Base-by-base conservation (phyloP, 2,797 vertebrate genomes). In the Acrossocheilus fasciatus region DNA sequence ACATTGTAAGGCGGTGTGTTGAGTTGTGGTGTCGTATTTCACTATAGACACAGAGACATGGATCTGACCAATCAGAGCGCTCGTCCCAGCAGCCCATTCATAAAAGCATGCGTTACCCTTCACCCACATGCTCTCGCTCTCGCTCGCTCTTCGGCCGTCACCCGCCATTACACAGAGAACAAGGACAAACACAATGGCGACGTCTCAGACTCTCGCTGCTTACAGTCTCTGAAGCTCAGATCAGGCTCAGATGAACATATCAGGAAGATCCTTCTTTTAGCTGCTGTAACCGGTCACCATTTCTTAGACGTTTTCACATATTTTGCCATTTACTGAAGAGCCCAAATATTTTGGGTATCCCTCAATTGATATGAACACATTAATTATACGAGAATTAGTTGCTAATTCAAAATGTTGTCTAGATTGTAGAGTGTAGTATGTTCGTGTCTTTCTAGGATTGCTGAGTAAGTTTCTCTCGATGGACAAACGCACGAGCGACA, bases 91-190 rank as follows among this genome's bases (percentile, higher is more conserved):
- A 79, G 77, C 73, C 72, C 83, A 86, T 86, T 88, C 86, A 88
- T 87, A 86, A 84, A 87, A 81, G 45, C 66, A 88, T 90, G 87
- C 86, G 82, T 87, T 87, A 59, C 74, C 88, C 76, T 89, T 82
- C 84, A 87, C 70, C 57, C 17, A 83, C 68, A 66, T 87, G 82
- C 47, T 50, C 73, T 75, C 85, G 83, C 54, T 90, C 84, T 66
- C 74, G 26, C 87, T 88, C 85, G 3, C 80, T 64, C 54, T 77
- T 81, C 30, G n/a, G 45, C 83, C 81, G 36, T 79, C 85, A 74
- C 45, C 82, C 85, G 68, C 85, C 76, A 78, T 86, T 86, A 84
- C 70, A 77, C n/a, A 23, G 10, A 59, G 47, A 39, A 50, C 81
- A 79, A 87, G 78, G 72, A 57, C 77, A 70, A 39, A 20, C 75